Evolutionary conservation across 30 jellyfish, hydroid and myxozoan species (phyloP), one percentile per base, ranked within the genome.

Genomic region (Haliclystus octoradiatus): DNA sequence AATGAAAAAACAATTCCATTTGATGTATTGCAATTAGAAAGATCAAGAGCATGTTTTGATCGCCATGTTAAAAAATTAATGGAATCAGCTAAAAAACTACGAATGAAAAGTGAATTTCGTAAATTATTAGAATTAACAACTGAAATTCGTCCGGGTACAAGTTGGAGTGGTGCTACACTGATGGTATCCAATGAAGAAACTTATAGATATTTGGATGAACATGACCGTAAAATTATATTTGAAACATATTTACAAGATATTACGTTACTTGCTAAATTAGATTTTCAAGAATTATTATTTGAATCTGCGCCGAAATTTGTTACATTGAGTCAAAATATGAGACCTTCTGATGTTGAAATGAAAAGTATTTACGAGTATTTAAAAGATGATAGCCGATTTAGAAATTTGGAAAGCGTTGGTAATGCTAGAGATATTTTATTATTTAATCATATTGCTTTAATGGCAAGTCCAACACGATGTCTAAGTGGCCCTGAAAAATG

Each of bases 41-140:
- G 99, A 33, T 78, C 95, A 61, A 68, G 99, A 28, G 95, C 95
- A 0, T 91, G 99, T 57, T 91, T 91, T 83, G 99, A 91, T 82
- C 90, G 95, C 31, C 99, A 91, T 73, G 90, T 82, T 32, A 82
- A 77, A 61, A 91, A 91, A 66, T 69, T 91, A 28, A 82, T 85
- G 77, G 95, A 91, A 70, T 91, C 99, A 5, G 99, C 95, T 19
- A 76, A 49, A 25, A 91, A 91, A 66, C 62, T 74, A 33, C 83
- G 93, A 28, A 71, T 82, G 94, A 91, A 79, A 66, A 52, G 76
- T 14, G 95, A 91, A 62, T 91, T 91, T 83, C 69, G 99, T n/a
- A 82, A 91, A 49, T 69, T 91, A 62, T 63, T 91, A 9, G 95
- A 82, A 73, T 66, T 83, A 29, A 91, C 95, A 24, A 76, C 82